Base-by-base conservation (phyloP, 2,888 invertebrate genomes). In the Syrphus vitripennis region DNA sequence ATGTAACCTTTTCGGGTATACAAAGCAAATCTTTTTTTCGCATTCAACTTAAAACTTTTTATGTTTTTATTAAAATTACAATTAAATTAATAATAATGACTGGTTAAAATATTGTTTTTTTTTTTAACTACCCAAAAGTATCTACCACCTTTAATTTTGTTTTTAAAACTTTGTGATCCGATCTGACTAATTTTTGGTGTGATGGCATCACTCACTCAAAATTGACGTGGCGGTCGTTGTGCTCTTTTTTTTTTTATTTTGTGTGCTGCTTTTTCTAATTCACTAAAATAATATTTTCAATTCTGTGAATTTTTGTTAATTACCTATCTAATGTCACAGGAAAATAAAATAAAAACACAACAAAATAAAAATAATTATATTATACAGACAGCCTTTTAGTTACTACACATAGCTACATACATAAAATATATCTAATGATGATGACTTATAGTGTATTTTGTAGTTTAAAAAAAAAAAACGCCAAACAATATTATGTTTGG, bases 301-400 rank as follows among this genome's bases (percentile, higher is more conserved):
- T 86, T 82, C 81, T 77, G 74, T 86, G 86, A 86, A 86, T 75
- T 86, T 70, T 78, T 74, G 40, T 74, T 86, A 86, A 86, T 86
- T 86, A 78, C 86, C 69, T 74, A 63, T 81, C 86, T 82, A 82
- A 86, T 86, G 86, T 86, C 86, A 82, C 72, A 74, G 31, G 7
- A 42, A 80, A 63, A 72, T n/a, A 40, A 16, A 42, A 45, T 45
- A 7, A 29, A 74, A 55, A 75, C 19, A 50, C 48, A 37, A 42
- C 57, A 70, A 53, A 80, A 48, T 40, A 65, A 50, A 79, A 63
- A 48, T 71, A 80, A 55, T 70, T 42, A 70, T 70, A 42, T 29
- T 57, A n/a, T n/a, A n/a, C n/a, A n/a, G n/a, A n/a, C n/a, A 84
- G 57, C 72, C 53, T 78, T 67, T 84, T 59, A 67, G 74, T 65